phyloP scores from a whole-genome alignment of 2,888 invertebrate species.

The Thera obeliscata region DNA sequence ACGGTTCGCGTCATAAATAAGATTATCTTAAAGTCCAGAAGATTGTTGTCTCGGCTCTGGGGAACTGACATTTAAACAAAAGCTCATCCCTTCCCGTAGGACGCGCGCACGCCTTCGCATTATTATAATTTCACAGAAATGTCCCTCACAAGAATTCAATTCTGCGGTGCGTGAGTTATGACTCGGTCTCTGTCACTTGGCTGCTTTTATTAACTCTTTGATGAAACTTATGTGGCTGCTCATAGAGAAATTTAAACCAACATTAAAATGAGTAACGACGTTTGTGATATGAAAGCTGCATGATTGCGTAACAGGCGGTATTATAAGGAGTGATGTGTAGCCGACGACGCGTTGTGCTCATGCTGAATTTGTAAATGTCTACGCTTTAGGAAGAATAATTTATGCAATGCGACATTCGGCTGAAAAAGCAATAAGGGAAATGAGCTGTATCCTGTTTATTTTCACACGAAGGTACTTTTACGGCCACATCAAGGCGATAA shows the following conservation, averaged over 20 bases:
- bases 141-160: constrained; percentile 44
- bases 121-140: constrained; percentile 51
- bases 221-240: constrained; percentile 26
- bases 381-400: constrained; percentile 53
- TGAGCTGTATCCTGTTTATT: constrained; percentile 36
- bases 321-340: constrained; percentile 52
- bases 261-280: constrained; percentile 52
- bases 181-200: constrained; percentile 45
- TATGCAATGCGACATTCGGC: constrained; percentile 48
- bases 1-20: constrained; percentile 48
- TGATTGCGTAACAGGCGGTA: constrained; percentile 53
- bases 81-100: constrained; percentile 50
- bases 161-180: constrained; percentile 40
- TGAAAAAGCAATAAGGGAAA: constrained; percentile 48
- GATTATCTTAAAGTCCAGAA: constrained; percentile 46
- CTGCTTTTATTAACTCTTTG: constrained; percentile 49
- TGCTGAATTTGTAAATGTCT: constrained; percentile 22
- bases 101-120: constrained; percentile 40
- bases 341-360: constrained; percentile 45
- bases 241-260: constrained; percentile 52
- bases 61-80: constrained; percentile 47
- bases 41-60: constrained; percentile 35
- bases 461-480: constrained; percentile 6
- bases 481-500: too few species aligned
- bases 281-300: constrained; percentile 48